A percentile compares a stretch with the other conserved stretches of the same genome.
phyloP scores from a whole-genome alignment of 2,888 invertebrate species.

The Drosophila incognita region DNA sequence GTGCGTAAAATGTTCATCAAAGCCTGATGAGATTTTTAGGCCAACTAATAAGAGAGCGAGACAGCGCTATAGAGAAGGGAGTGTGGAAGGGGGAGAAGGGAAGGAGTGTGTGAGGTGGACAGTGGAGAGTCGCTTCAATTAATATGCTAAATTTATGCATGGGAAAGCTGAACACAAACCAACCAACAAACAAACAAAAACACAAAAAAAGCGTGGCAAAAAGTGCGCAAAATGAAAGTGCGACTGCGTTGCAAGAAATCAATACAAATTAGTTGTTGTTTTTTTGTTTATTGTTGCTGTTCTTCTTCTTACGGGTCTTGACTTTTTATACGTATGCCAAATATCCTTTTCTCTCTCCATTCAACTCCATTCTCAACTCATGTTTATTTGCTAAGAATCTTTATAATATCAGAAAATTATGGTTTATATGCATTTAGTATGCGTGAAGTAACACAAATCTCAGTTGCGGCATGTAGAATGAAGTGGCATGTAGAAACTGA shows the following conservation, averaged over 20 bases:
- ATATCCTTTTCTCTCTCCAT: no score
- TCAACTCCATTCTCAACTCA: not conserved
- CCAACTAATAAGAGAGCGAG: conserved; percentile 63
- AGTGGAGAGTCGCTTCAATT: conserved; percentile 68
- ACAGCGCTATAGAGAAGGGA: not conserved
- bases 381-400: not conserved
- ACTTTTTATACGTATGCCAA: not conserved
- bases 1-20: conserved; percentile 76
- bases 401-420: not conserved
- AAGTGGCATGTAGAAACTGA: not conserved
- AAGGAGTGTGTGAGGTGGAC: not conserved
- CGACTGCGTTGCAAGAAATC: conserved; percentile 50
- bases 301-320: not conserved
- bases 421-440: not conserved
- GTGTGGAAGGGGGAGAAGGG: not conserved
- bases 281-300: conserved; percentile 9
- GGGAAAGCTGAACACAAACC: conserved; percentile 76
- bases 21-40: conserved; percentile 73
- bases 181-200: conserved; percentile 45
- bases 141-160: conserved; percentile 80
- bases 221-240: conserved; percentile 35
- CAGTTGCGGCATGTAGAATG: not conserved
- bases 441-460: no score
- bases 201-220: conserved; percentile 23
- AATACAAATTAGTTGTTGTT: conserved; percentile 66